Conservation (phyloP, 2,888 invertebrate genomes). For the Scaeva pyrastri region DNA sequence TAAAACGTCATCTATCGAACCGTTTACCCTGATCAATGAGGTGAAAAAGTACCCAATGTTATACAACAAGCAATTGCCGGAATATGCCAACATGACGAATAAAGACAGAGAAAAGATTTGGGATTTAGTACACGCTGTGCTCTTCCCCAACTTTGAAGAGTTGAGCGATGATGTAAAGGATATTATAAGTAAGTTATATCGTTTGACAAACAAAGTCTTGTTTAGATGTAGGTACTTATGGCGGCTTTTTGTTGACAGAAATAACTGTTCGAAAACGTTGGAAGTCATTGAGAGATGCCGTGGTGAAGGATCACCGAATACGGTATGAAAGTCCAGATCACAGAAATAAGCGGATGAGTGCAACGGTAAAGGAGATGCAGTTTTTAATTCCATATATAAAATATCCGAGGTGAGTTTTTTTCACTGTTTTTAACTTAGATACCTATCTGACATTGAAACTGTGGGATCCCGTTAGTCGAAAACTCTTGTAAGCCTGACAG, state of each 20-base stretch:
- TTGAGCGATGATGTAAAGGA: constrained; percentile 53
- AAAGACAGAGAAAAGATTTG: constrained; percentile 76
- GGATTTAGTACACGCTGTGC: constrained; percentile 70
- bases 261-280: constrained; percentile 76
- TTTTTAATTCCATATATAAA: constrained; percentile 76
- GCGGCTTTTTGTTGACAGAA: constrained; percentile 56
- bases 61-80: constrained; percentile 72
- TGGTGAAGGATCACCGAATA: constrained; percentile 76
- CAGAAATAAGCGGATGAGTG: constrained; percentile 67
- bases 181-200: constrained; percentile 70
- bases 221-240: background rate
- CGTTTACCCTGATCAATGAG: constrained; percentile 73
- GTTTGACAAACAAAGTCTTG: background rate
- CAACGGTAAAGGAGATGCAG: constrained; percentile 72
- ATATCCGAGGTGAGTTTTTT: constrained; percentile 71
- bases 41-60: constrained; percentile 71
- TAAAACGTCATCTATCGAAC: constrained; percentile 68
- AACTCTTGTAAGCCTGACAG: no score
- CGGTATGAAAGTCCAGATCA: constrained; percentile 58
- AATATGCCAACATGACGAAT: constrained; percentile 59
- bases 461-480: no score
- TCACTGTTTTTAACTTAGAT: no score
- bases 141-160: constrained; percentile 69
- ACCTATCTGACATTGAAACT: no score
- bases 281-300: constrained; percentile 77